Percentiles rank a stretch among this genome's conserved stretches.
Conservation (phyloP, 1,140 invertebrate genomes). For the Linepithema humile region DNA sequence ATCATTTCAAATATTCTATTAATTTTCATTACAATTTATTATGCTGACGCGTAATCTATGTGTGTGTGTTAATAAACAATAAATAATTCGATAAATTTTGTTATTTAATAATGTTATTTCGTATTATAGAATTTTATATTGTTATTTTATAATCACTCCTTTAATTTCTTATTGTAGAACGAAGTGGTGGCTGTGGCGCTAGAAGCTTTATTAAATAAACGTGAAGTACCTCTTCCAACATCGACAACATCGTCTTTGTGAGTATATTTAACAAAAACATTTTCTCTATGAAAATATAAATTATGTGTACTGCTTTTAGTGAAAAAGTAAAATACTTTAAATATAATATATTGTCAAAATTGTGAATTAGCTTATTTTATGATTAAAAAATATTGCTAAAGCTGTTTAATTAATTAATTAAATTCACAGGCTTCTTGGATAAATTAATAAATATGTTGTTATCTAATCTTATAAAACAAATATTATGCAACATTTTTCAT, state of each 20-base stretch:
- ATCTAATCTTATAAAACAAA: background rate
- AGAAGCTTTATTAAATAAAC: conserved; percentile 78
- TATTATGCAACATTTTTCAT: background rate
- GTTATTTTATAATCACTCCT: conserved; percentile 8
- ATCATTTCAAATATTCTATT: background rate
- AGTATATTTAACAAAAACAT: conserved; percentile 54
- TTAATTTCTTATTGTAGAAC: conserved; percentile 82
- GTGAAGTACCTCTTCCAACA: conserved; percentile 71
- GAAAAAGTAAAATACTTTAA: background rate
- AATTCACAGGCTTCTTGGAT: background rate
- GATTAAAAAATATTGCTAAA: background rate
- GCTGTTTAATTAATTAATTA: conserved; percentile 23
- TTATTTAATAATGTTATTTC: too few species aligned
- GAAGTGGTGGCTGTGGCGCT: conserved; percentile 83
- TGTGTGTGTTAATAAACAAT: too few species aligned
- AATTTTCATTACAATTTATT: background rate
- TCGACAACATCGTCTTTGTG: conserved; percentile 68
- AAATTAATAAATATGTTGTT: background rate
- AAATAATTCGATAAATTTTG: too few species aligned
- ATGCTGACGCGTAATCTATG: too few species aligned
- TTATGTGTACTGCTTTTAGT: background rate
- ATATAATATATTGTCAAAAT: background rate
- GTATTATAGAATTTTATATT: too few species aligned
- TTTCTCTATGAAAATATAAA: background rate
- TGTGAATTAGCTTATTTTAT: background rate